phyloP scores from a whole-genome alignment of 2,797 vertebrate species.

The Buceros bicornis region DNA sequence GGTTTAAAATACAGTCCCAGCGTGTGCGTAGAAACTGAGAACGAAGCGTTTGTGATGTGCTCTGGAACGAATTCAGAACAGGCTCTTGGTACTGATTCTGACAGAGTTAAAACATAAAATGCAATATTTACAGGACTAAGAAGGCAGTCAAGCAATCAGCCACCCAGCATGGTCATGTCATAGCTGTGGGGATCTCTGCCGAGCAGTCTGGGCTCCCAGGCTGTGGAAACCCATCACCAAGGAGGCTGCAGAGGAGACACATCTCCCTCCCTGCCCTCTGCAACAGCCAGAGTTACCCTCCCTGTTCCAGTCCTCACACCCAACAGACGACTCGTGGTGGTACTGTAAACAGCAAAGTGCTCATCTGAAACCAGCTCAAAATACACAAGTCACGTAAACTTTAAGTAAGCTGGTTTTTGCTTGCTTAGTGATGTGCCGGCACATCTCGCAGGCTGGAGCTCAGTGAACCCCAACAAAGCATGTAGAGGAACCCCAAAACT shows the following conservation, averaged over 20 bases:
- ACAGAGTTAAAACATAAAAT: not conserved
- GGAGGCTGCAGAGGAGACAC: not conserved
- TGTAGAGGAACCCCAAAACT: not conserved
- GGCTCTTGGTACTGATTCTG: not conserved
- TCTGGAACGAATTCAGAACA: not conserved
- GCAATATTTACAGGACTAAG: not conserved
- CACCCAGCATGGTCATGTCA: rapidly evolving
- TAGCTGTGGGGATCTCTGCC: rapidly evolving
- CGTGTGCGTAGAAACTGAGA: not conserved
- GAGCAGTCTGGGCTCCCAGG: not conserved
- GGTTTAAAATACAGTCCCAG: not conserved
- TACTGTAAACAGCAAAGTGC: not conserved
- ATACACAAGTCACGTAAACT: not conserved
- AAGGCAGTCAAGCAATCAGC: not conserved
- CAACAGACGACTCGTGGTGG: rapidly evolving
- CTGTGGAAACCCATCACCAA: rapidly evolving
- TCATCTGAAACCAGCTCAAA: not conserved
- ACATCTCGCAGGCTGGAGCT: not conserved
- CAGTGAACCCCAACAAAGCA: not conserved
- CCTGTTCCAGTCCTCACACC: not conserved
- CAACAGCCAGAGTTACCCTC: not conserved
- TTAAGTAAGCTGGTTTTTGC: not conserved
- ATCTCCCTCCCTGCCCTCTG: not conserved
- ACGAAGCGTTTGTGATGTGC: not conserved
- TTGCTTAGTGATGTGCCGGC: not conserved